Percentiles rank a stretch among this genome's conserved stretches.
Evolutionary conservation across 2,113 vertebrate species (phyloP).

Genomic region (Orthonyx spaldingii): DNA sequence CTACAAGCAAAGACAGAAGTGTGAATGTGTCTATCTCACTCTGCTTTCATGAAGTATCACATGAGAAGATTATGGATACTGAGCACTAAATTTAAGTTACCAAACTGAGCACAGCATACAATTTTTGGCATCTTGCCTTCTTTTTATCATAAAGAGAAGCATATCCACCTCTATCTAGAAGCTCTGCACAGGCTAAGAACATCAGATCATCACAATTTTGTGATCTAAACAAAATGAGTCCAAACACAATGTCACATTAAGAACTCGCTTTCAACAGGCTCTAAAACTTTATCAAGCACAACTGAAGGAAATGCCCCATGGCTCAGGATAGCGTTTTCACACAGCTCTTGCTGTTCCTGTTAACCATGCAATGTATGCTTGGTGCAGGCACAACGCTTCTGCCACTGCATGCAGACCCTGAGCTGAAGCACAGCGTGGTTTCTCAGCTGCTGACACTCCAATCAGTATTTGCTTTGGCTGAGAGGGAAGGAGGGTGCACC

Average conservation of each 20-base stretch:
- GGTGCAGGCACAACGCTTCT: not conserved
- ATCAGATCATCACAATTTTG: not conserved
- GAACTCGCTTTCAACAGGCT: not conserved
- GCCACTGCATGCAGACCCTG: not conserved
- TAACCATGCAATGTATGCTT: not conserved
- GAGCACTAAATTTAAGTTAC: not conserved
- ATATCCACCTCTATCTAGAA: not conserved
- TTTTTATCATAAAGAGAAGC: not conserved
- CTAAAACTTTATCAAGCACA: not conserved
- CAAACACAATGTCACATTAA: not conserved
- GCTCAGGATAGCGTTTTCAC: not conserved
- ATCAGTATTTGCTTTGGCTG: not conserved
- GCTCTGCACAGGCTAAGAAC: not conserved
- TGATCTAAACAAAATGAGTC: not conserved
- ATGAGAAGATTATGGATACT: not conserved
- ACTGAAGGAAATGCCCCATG: not conserved
- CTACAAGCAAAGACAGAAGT: not conserved
- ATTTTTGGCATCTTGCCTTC: not conserved
- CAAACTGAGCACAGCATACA: not conserved
- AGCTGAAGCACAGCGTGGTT: fast-evolving
- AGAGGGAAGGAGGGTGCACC: not conserved
- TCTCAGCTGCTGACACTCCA: not conserved
- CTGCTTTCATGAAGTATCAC: not conserved
- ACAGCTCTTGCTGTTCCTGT: not conserved
- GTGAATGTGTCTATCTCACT: not conserved